Evolutionary conservation across 2,113 vertebrate genomes (phyloP).

Genomic region (Crotalus tigris): DNA sequence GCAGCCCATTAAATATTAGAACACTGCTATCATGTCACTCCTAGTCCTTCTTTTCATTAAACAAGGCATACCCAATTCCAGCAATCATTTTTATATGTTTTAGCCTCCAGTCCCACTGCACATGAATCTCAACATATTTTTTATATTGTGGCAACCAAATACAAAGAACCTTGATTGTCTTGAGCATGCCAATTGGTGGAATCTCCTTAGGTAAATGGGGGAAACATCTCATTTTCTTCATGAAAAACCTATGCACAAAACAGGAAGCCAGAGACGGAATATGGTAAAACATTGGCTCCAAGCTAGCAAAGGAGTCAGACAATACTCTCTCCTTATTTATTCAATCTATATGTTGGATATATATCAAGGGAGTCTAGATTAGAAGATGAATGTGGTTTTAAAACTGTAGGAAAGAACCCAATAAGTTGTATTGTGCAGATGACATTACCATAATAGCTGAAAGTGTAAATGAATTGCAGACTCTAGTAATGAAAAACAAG

Average conservation of each 20-base stretch:
- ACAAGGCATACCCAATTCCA: too few relatives aligned
- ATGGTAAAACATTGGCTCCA: neutral
- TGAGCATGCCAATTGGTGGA: neutral
- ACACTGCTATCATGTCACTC: too few relatives aligned
- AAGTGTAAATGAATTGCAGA: neutral
- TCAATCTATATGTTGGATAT: neutral
- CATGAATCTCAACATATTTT: too few relatives aligned
- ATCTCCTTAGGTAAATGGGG: neutral
- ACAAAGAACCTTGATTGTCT: neutral
- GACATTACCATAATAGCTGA: neutral
- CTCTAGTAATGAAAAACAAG: neutral
- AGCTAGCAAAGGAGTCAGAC: neutral
- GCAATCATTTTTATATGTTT: too few relatives aligned
- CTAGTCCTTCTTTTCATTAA: too few relatives aligned
- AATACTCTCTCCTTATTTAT: neutral
- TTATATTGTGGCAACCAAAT: too few relatives aligned
- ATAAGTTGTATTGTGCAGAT: neutral
- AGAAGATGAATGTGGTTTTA: neutral
- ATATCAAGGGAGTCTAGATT: neutral
- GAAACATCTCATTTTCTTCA: neutral
- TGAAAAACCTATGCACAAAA: neutral
- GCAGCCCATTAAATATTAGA: too few relatives aligned
- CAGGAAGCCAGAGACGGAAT: neutral
- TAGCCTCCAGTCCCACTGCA: too few relatives aligned
- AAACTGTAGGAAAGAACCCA: neutral